A percentile compares a stretch with the other conserved stretches of the same genome.
These are phyloP conservation scores for Aviceda subcristata DNA, from an alignment of 2,113 vertebrate species.

Conservation along the genomic window DNA sequence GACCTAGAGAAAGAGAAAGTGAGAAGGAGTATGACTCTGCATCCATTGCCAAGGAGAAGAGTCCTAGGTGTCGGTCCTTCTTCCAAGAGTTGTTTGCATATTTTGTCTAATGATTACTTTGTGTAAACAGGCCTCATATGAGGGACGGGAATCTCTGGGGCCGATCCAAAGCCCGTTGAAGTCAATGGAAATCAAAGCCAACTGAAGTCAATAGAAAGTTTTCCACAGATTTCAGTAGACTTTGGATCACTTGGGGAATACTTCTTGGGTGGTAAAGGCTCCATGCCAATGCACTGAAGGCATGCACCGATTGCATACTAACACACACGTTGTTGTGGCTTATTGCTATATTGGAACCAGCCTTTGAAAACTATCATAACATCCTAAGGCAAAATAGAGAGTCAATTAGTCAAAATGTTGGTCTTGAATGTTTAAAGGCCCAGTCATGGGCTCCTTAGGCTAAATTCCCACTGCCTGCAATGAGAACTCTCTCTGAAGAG, in stretches of 20 bases:
- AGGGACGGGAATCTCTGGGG: neutral
- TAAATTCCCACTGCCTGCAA: constrained; percentile 27
- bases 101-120: constrained; percentile 2
- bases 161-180: neutral
- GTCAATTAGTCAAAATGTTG: constrained; percentile 58
- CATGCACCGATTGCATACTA: constrained; percentile 49
- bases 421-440: constrained; percentile 48
- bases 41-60: neutral
- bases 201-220: constrained; percentile 52
- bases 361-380: constrained; percentile 58
- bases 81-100: constrained; percentile 15
- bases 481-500: neutral
- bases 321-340: constrained; percentile 65
- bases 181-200: constrained; percentile 21
- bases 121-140: neutral
- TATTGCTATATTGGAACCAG: constrained; percentile 62
- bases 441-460: constrained; percentile 25
- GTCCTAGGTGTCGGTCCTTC: neutral
- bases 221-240: constrained; percentile 56
- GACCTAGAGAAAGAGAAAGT: neutral
- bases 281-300: constrained; percentile 49
- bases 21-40: neutral
- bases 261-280: constrained; percentile 64
- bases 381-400: constrained; percentile 53
- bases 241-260: constrained; percentile 26